Base-by-base conservation (phyloP, 2,888 invertebrate species). In the Alsophila aescularia region DNA sequence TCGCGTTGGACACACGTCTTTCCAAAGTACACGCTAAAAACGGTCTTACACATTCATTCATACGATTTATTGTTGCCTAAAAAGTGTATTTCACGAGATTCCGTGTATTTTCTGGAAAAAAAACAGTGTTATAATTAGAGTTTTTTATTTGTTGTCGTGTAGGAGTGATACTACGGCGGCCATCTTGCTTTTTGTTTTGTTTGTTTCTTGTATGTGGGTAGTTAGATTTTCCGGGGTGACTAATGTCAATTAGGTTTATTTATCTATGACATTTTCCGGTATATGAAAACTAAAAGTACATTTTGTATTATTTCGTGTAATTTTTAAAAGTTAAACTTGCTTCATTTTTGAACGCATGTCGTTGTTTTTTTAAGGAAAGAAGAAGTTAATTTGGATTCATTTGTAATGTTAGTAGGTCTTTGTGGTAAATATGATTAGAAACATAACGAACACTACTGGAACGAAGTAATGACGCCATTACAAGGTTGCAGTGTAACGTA, bases 111-210 rank as follows among this genome's bases (percentile, higher is more conserved):
- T 45, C 45, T 10, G 37, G n/a, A n/a, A n/a, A n/a, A n/a, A 58
- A 43, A 54, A 51, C 50, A 41, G 47, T 41, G 66, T 43, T 55
- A n/a, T n/a, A 16, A 18, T n/a, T 39, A 8, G 10, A 8, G n/a
- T 29, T 40, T 27, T 36, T n/a, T 13, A 4, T 29, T 24, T 35
- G 9, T 31, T 31, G 44, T 52, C 58, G 61, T 70, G 73, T 60
- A 67, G 61, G 64, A 67, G 68, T 66, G 64, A 59, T n/a, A 32
- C 66, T 66, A 62, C 50, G 42, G 56, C 67, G 47, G 75, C 74
- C 77, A 77, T 77, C 63, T 76, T 75, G 70, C 61, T 73, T 75
- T 72, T 73, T 70, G 71, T 79, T 80, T 77, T 75, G 70, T 75
- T 76, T 72, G 56, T 68, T 60, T 59, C 52, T 36, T 15, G 41